Evolutionary conservation across 2,113 vertebrate genomes (phyloP).

Genomic region (Ellobius talpinus): DNA sequence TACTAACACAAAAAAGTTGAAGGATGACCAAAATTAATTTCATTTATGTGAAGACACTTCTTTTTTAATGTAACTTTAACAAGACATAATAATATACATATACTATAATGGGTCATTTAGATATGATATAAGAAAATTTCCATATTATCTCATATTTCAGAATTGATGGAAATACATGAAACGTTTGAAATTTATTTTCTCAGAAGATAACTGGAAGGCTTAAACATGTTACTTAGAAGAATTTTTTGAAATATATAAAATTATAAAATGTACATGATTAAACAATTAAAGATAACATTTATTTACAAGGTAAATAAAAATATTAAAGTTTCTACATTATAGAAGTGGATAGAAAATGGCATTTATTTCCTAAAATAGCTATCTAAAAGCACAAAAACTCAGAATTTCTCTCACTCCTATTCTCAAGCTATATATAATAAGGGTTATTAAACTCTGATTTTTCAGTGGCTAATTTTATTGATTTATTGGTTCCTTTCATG

Average conservation of each 20-base stretch:
- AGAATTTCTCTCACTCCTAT: not conserved
- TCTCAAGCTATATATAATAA: not conserved
- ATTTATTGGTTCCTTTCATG: not conserved
- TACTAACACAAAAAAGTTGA: not conserved
- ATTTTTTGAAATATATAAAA: constrained; percentile 6
- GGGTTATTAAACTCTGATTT: not conserved
- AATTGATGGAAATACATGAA: not conserved
- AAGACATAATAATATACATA: not conserved
- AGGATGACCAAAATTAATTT: constrained; percentile 26
- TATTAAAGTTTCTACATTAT: not conserved
- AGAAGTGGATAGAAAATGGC: not conserved
- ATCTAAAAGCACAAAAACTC: not conserved
- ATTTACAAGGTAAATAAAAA: constrained; percentile 7
- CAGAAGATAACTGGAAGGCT: not conserved
- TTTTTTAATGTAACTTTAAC: not conserved
- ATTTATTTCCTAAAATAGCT: constrained; percentile 22
- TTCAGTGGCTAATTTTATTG: not conserved
- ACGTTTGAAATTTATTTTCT: not conserved
- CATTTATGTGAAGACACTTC: not conserved
- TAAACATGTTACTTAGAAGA: not conserved
- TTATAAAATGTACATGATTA: constrained; percentile 18
- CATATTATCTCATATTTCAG: not conserved
- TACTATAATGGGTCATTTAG: not conserved
- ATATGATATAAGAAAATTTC: not conserved
- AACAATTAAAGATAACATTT: not conserved